A percentile compares a stretch with the other conserved stretches of the same genome.
Evolutionary conservation across 2,113 vertebrate species (phyloP).

Genomic region (Castor canadensis): DNA sequence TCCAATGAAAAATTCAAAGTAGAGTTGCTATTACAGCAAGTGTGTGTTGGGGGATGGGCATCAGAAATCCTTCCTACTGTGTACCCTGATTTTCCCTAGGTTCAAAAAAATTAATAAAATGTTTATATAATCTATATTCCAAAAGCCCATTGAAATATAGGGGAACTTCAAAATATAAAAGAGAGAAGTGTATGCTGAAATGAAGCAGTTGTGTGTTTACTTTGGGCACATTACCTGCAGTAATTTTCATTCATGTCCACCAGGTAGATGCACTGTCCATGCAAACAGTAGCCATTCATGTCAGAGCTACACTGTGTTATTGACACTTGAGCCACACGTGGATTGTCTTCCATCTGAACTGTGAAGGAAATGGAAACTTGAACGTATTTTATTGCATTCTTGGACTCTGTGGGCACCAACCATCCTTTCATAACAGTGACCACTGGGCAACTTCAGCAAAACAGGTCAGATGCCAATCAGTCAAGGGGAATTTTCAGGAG

Average conservation of each 20-base stretch:
- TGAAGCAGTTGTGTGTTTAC: fast-evolving
- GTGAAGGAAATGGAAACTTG: constrained; percentile 33
- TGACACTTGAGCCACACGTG: constrained; percentile 78
- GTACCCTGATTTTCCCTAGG: background rate
- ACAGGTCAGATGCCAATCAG: background rate
- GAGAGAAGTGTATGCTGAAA: background rate
- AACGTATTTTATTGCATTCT: background rate
- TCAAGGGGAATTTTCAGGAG: background rate
- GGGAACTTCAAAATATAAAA: background rate
- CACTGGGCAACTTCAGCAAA: background rate
- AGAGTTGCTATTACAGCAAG: background rate
- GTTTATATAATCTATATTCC: background rate
- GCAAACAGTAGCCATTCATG: constrained; percentile 86
- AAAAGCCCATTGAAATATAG: background rate
- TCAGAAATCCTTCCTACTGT: background rate
- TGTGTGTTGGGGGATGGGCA: background rate
- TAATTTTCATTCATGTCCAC: constrained; percentile 82
- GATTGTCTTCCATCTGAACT: constrained; percentile 83
- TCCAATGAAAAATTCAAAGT: background rate
- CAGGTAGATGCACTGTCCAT: constrained; percentile 85
- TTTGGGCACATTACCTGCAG: constrained; percentile 81
- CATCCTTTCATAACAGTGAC: background rate
- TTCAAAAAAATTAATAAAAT: background rate
- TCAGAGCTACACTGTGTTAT: constrained; percentile 81
- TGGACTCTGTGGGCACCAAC: background rate